Conservation (phyloP, 2,797 vertebrate species). For the Telmatherina bonti region DNA sequence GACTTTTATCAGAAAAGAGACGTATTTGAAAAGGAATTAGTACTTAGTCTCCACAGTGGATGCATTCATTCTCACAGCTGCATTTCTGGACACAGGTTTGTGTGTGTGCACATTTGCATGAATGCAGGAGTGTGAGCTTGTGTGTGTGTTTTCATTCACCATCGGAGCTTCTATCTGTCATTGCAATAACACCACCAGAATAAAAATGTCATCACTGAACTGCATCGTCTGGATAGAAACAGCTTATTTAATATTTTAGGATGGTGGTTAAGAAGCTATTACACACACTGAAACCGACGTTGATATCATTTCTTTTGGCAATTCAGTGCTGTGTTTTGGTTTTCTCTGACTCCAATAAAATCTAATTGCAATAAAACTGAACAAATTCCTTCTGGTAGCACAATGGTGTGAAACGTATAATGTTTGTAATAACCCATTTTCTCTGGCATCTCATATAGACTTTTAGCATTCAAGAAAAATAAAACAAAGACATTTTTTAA, state of each 20-base stretch:
- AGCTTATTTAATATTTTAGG: constrained; percentile 51
- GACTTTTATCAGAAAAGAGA: constrained; percentile 47
- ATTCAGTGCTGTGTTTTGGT: constrained; percentile 29
- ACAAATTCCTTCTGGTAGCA: constrained; percentile 35
- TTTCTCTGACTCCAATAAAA: constrained; percentile 46
- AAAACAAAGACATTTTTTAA: constrained; percentile 4
- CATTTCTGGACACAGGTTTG: constrained; percentile 72
- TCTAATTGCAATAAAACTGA: constrained; percentile 52
- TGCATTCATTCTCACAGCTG: constrained; percentile 83
- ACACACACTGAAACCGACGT: constrained; percentile 48
- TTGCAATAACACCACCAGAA: constrained; percentile 75
- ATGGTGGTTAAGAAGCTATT: constrained; percentile 34
- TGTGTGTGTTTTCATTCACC: constrained; percentile 51
- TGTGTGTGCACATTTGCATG: constrained; percentile 31
- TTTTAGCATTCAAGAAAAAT: constrained; percentile 14
- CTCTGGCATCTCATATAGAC: constrained; percentile 34
- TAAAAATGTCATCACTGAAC: constrained; percentile 65
- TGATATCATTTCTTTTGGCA: constrained; percentile 55
- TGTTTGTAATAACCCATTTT: constrained; percentile 32
- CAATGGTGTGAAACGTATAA: constrained; percentile 32
- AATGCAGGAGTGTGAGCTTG: constrained; percentile 17
- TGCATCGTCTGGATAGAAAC: constrained; percentile 51
- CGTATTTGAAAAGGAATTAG: constrained; percentile 70
- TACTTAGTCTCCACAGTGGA: constrained; percentile 76
- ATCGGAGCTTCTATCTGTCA: constrained; percentile 68